These are phyloP conservation scores for Pemphigus obesinymphae DNA, from an alignment of 1,140 invertebrate genomes.

Conservation along the genomic window DNA sequence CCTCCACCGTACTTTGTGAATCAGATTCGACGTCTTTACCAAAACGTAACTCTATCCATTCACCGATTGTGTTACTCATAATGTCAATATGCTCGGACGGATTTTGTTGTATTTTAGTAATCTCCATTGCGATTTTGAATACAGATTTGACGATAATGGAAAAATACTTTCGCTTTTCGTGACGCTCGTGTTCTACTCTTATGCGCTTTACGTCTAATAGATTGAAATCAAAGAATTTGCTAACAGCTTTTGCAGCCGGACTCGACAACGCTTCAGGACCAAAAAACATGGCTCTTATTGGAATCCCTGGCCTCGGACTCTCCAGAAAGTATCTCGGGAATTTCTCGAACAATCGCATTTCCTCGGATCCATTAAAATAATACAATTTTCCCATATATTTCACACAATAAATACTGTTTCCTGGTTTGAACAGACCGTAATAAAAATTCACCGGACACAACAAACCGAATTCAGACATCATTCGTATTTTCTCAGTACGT, in stretches of 20 bases:
- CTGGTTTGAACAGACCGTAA: neutral
- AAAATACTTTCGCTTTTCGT: neutral
- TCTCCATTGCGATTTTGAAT: neutral
- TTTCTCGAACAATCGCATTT: neutral
- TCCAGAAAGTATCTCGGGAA: neutral
- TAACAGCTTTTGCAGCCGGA: neutral
- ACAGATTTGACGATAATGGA: neutral
- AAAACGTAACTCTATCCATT: neutral
- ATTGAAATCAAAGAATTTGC: neutral
- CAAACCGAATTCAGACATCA: neutral
- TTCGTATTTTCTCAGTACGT: neutral
- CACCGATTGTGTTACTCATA: neutral
- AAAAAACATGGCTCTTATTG: constrained; percentile 9
- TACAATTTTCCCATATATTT: neutral
- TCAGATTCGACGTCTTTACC: neutral
- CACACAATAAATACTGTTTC: neutral
- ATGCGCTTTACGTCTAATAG: neutral
- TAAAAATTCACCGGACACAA: neutral
- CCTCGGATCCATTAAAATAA: neutral
- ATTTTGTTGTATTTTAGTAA: too few species aligned
- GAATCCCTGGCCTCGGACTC: neutral
- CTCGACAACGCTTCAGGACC: neutral
- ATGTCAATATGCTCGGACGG: neutral
- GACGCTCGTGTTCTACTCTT: neutral
- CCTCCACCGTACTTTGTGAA: neutral